Percentiles rank a stretch among this genome's conserved stretches.
Conservation (phyloP, 1,140 invertebrate genomes). For the Temnothorax nylanderi region DNA sequence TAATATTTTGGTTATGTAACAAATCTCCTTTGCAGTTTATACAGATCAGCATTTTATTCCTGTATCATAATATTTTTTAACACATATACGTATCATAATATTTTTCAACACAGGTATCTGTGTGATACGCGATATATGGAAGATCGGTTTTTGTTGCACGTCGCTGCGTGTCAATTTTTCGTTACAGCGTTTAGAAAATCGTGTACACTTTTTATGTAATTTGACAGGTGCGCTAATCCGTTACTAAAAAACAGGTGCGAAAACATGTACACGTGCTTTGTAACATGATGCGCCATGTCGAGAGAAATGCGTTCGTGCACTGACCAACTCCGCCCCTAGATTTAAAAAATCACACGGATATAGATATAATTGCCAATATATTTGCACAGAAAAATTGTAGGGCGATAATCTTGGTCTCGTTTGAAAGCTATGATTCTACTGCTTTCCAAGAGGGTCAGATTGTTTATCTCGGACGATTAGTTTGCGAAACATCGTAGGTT, state of each 20-base stretch:
- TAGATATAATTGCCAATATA: background rate
- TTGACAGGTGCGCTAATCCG: conserved; percentile 17
- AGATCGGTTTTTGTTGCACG: background rate
- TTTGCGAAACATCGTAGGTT: no score
- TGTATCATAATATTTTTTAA: background rate
- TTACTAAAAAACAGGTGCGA: conserved; percentile 20
- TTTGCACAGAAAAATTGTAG: background rate
- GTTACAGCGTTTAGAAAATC: conserved; percentile 8
- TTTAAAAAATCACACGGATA: background rate
- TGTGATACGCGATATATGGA: background rate
- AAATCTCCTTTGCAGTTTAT: background rate
- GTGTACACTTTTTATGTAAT: conserved; percentile 3
- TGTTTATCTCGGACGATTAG: background rate
- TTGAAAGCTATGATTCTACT: background rate
- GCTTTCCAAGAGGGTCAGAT: background rate
- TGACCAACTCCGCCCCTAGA: background rate
- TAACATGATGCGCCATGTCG: background rate
- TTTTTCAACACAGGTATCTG: background rate
- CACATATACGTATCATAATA: background rate
- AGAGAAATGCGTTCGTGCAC: background rate
- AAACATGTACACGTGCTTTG: conserved; percentile 14
- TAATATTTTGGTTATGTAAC: background rate
- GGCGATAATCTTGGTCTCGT: background rate
- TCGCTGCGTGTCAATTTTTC: background rate
- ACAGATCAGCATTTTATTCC: background rate